A percentile compares a stretch with the other conserved stretches of the same genome.
phyloP scores from a whole-genome alignment of 1,140 invertebrate species.

The Physella acuta region DNA sequence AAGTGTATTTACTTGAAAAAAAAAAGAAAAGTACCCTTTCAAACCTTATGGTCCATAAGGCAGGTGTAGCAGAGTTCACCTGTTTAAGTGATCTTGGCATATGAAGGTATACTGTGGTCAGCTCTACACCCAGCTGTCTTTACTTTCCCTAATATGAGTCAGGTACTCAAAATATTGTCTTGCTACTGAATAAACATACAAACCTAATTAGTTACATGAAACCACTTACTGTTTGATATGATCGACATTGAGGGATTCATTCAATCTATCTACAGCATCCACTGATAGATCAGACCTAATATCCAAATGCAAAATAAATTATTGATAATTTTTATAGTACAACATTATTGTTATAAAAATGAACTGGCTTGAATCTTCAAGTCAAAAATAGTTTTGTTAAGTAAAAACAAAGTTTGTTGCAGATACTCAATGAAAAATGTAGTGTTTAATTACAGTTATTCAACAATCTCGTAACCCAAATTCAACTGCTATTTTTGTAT shows the following conservation, averaged over 20 bases:
- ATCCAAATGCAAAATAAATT: not conserved
- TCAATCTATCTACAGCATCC: constrained; percentile 51
- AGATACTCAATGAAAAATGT: too few relatives aligned
- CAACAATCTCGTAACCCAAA: too few relatives aligned
- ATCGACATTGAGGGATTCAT: constrained; percentile 50
- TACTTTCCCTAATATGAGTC: too few relatives aligned
- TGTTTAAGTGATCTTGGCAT: too few relatives aligned
- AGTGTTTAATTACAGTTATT: too few relatives aligned
- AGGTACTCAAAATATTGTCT: not conserved
- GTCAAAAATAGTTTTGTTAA: not conserved
- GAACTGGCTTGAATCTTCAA: not conserved
- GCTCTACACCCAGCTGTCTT: too few relatives aligned
- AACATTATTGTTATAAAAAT: not conserved
- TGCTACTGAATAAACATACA: not conserved
- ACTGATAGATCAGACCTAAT: constrained; percentile 54
- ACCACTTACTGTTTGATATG: constrained; percentile 51
- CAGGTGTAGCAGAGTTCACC: too few relatives aligned
- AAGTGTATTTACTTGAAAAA: not conserved
- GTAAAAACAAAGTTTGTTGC: not conserved
- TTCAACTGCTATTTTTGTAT: too few relatives aligned
- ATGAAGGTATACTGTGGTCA: too few relatives aligned
- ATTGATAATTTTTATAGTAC: not conserved
- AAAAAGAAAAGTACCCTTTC: too few relatives aligned
- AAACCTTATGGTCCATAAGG: too few relatives aligned
- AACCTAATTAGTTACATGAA: not conserved